phyloP scores from a whole-genome alignment of 1,140 invertebrate species.

The Macrostomum lignano region DNA sequence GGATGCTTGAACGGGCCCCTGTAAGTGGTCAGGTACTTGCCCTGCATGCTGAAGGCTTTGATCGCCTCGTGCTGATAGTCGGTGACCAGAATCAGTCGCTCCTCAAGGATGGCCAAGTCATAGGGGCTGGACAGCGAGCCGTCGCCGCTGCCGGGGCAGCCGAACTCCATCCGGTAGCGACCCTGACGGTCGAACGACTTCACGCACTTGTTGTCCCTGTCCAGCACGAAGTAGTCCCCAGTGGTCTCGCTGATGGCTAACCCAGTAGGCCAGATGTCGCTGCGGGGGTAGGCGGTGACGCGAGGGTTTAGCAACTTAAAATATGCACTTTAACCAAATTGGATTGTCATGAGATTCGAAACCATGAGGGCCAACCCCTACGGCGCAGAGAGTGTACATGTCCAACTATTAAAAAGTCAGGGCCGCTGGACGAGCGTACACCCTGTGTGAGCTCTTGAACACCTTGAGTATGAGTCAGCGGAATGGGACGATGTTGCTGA shows the following conservation, averaged over 20 bases:
- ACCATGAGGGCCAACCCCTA: too few species aligned
- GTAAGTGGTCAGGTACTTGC: slow-evolving; percentile 11
- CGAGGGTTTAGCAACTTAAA: too few species aligned
- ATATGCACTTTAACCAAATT: too few species aligned
- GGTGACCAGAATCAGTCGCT: slow-evolving; percentile 16
- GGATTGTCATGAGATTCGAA: too few species aligned
- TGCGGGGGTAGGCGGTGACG: slow-evolving; percentile 9
- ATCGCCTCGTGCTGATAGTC: slow-evolving; percentile 16
- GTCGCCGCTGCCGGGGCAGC: slow-evolving; percentile 1
- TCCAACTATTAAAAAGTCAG: too few species aligned
- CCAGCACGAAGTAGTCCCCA: slow-evolving; percentile 12
- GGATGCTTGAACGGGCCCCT: slow-evolving; percentile 16
- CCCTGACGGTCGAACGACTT: slow-evolving; percentile 13
- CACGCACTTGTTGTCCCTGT: slow-evolving; percentile 17
- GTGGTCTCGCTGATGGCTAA: slow-evolving; percentile 10
- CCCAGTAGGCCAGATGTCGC: slow-evolving; percentile 18
- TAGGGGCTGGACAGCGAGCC: slow-evolving; percentile 11
- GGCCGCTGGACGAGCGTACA: too few species aligned
- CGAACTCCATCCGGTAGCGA: slow-evolving; percentile 10
- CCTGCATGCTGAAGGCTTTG: slow-evolving; percentile 13
- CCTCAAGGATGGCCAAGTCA: slow-evolving; percentile 14
- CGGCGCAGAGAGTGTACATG: too few species aligned
- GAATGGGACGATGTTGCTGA: too few species aligned
- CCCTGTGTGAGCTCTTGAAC: too few species aligned
- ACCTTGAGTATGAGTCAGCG: too few species aligned